These are phyloP conservation scores for Apeltes quadracus DNA, from an alignment of 2,113 vertebrate species.

Conservation along the genomic window DNA sequence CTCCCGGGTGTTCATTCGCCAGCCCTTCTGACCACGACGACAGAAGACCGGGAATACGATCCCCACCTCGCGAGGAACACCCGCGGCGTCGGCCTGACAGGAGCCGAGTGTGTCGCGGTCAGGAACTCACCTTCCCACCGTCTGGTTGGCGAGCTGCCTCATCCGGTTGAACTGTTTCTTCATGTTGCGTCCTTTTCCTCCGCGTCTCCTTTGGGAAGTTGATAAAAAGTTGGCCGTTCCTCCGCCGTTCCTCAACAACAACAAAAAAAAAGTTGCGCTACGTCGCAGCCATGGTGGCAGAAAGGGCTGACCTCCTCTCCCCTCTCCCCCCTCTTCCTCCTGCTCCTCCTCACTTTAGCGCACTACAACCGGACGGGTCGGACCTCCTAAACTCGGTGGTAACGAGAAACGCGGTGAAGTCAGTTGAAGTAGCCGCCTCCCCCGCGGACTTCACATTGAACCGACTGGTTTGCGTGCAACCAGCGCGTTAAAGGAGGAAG, in stretches of 20 bases:
- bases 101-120: too few relatives aligned
- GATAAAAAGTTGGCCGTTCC: constrained; percentile 59
- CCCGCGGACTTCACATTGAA: not conserved
- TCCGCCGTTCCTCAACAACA: constrained; percentile 15
- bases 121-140: constrained; percentile 92
- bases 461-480: constrained; percentile 26
- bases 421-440: not conserved
- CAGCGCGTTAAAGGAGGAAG: constrained; percentile 78
- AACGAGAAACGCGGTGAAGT: not conserved
- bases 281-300: constrained; percentile 69
- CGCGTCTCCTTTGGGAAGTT: constrained; percentile 30
- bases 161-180: constrained; percentile 98
- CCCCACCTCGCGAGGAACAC: too few relatives aligned
- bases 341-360: not conserved
- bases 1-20: not conserved
- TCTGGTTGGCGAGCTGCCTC: constrained; percentile 96
- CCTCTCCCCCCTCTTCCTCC: too few relatives aligned
- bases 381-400: not conserved
- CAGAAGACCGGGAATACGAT: too few relatives aligned
- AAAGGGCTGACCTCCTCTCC: constrained; percentile 14
- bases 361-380: not conserved
- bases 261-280: constrained; percentile 56
- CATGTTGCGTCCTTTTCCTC: constrained; percentile 74
- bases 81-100: not conserved
- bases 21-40: too few relatives aligned